Percentiles rank a stretch among this genome's conserved stretches.
Evolutionary conservation across 2,797 vertebrate species (phyloP).

Genomic region (Novumbra hubbsi): DNA sequence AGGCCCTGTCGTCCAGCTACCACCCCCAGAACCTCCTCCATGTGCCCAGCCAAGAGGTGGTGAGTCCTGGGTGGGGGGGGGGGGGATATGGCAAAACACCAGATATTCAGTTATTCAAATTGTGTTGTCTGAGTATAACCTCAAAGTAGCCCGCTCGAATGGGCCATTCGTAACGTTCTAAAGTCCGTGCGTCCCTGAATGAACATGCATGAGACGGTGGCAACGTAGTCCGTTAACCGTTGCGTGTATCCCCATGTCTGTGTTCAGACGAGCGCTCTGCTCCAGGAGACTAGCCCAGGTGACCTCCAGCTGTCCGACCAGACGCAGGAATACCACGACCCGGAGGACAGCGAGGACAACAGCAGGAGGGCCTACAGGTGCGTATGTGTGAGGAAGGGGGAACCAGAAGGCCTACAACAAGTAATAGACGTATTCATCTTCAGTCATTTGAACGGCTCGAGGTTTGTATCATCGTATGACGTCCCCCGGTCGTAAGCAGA

Average conservation of each 20-base stretch:
- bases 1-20: conserved; percentile 92
- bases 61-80: conserved; percentile 37
- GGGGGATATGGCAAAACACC: no score
- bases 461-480: not conserved
- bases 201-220: not conserved
- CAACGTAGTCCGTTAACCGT: not conserved
- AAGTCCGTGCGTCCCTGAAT: not conserved
- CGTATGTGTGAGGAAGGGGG: not conserved
- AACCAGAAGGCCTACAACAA: not conserved
- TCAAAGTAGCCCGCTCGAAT: not conserved
- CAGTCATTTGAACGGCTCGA: no score
- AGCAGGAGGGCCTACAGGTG: conserved; percentile 91
- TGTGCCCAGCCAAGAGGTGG: conserved; percentile 79
- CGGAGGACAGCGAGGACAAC: conserved; percentile 88
- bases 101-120: no score
- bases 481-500: not conserved
- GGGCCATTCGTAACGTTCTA: not conserved
- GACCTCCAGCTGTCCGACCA: conserved; percentile 84
- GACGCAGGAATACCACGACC: conserved; percentile 83
- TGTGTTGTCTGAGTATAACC: not conserved
- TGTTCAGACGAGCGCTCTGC: conserved; percentile 82
- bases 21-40: conserved; percentile 87
- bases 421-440: not conserved
- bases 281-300: conserved; percentile 82
- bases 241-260: conserved; percentile 21